phyloP scores from a whole-genome alignment of 2,113 vertebrate genomes.

The Antechinus flavipes region DNA sequence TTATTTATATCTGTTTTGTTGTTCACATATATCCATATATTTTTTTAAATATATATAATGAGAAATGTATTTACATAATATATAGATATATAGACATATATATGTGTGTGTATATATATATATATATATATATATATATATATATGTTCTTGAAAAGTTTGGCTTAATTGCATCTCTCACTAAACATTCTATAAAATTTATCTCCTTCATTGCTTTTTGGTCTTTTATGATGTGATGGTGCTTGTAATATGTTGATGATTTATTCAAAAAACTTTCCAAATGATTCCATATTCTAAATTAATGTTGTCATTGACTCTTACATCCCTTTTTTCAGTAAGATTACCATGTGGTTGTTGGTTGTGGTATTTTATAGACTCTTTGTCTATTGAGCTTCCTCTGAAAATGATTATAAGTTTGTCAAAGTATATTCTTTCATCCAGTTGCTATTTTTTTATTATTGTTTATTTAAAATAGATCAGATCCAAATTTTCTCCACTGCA shows the following conservation, averaged over 20 bases:
- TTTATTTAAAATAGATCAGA: background rate
- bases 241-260: background rate
- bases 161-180: background rate
- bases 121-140: background rate
- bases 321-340: background rate
- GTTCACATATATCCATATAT: background rate
- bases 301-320: background rate
- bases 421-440: background rate
- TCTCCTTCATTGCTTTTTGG: background rate
- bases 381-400: background rate
- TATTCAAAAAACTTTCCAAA: background rate
- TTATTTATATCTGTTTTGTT: background rate
- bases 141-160: background rate
- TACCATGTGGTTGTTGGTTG: background rate
- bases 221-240: background rate
- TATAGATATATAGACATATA: background rate
- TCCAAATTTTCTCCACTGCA: background rate
- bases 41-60: background rate
- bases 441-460: background rate
- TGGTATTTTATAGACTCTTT: background rate
- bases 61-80: too few species aligned
- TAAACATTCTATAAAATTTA: background rate
- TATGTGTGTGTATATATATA: too few species aligned
- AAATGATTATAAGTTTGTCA: background rate
- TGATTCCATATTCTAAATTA: background rate